Evolutionary conservation across 2,113 vertebrate genomes (phyloP), one percentile per base, ranked within the genome.

Genomic region (Xyliphius kryptos): DNA sequence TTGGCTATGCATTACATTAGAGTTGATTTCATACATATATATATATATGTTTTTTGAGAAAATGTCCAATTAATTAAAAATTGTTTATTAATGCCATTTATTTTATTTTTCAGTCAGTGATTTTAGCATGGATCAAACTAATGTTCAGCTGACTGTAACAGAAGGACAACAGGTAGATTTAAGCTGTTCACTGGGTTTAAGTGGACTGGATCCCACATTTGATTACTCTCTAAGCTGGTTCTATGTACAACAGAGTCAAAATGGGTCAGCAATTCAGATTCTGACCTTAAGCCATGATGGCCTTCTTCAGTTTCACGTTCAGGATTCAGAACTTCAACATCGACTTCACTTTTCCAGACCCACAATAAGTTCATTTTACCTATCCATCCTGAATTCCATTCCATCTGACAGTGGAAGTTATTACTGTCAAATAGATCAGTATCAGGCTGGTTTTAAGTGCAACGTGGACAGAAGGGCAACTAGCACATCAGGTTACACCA

Each of bases 191-290:
- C 61, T 85, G 49, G 60, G 41, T 26, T 68, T 78, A 14, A 58
- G 17, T 10, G 64, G 15, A 41, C 46, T 54, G 36, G 41, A 77
- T 16, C 46, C 72, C 2, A 61, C 53, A 6, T 41, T 72, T 51
- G 78, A 66, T 49, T 81, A 82, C 66, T 62, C 79, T 48, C 41
- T 83, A 9, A 44, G 61, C 49, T 87, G 85, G 85, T 53, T 74
- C 40, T 81, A 62, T 60, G 9, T 50, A n/a, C 2, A 0, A n/a
- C 2, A 0, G 1, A 38, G 14, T 51, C 49, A 32, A 32, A 32
- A 32, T 32, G 26, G 50, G 4, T 9, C 61, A 5, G 14, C 1
- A 6, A 2, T 50, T 6, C 16, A 32, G 0, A 69, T 87, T 52
- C 53, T 81, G 3, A 67, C 70, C 11, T 74, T 84, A 1, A 70